A percentile compares a stretch with the other conserved stretches of the same genome.
Conservation (phyloP, 2,888 invertebrate genomes). For the Trimorus sp. region DNA sequence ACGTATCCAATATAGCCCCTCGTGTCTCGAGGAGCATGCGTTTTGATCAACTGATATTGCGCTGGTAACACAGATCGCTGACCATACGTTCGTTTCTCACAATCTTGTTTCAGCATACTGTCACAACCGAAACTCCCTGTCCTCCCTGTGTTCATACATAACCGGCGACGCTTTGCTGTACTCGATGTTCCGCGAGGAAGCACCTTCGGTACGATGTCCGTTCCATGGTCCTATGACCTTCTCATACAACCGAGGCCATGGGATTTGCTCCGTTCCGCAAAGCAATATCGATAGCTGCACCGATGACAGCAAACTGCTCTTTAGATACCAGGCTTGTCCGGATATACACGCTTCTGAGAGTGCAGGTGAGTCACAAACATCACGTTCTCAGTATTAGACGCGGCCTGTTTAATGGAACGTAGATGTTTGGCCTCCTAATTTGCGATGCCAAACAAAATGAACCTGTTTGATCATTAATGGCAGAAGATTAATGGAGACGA, state of each 20-base stretch:
- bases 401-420: conserved; percentile 44
- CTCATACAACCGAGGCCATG: conserved; percentile 95
- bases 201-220: conserved; percentile 94
- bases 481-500: conserved; percentile 35
- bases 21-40: not conserved
- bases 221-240: conserved; percentile 91
- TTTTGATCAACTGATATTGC: conserved; percentile 4
- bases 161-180: conserved; percentile 94
- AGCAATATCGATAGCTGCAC: conserved; percentile 97
- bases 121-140: conserved; percentile 88
- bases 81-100: conserved; percentile 31
- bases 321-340: conserved; percentile 96
- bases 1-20: no score
- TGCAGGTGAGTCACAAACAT: conserved; percentile 85
- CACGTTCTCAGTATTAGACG: conserved; percentile 42
- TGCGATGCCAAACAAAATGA: conserved; percentile 37
- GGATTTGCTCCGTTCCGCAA: conserved; percentile 93
- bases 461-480: conserved; percentile 38
- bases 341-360: conserved; percentile 95
- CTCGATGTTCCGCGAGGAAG: conserved; percentile 94
- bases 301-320: conserved; percentile 93
- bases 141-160: conserved; percentile 92
- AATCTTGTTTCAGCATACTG: conserved; percentile 86
- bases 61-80: not conserved
- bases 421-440: conserved; percentile 36